These are phyloP conservation scores for Nothocercus nigrocapillus DNA, from an alignment of 2,113 vertebrate genomes.

Conservation along the genomic window DNA sequence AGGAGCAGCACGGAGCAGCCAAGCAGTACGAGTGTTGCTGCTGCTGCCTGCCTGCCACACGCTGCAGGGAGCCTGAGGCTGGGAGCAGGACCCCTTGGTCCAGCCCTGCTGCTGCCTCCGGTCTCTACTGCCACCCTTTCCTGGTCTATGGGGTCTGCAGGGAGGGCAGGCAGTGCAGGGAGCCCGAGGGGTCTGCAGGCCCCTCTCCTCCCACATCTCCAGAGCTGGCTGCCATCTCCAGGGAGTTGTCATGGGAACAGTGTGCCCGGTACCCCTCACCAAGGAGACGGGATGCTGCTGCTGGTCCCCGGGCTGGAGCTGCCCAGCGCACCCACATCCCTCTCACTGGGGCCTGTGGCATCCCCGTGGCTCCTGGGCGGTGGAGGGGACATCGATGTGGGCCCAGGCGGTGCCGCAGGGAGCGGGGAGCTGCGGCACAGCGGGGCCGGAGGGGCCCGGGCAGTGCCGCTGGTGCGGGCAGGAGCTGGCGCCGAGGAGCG, in stretches of 20 bases:
- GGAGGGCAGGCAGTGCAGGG: neutral
- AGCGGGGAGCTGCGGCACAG: too few species aligned
- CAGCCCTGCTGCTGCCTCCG: fast-evolving
- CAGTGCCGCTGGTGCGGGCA: too few species aligned
- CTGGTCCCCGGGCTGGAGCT: fast-evolving
- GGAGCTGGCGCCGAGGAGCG: neutral
- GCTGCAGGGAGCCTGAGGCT: neutral
- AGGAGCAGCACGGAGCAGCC: fast-evolving
- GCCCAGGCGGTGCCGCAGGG: neutral
- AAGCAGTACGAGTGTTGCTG: neutral
- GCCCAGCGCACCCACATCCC: fast-evolving
- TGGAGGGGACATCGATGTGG: fast-evolving
- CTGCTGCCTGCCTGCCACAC: neutral
- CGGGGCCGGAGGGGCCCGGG: neutral
- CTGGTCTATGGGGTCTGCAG: neutral
- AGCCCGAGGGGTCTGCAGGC: neutral
- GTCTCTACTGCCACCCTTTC: neutral
- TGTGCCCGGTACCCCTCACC: neutral
- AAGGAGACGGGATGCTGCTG: neutral
- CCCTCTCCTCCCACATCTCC: neutral
- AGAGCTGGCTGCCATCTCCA: fast-evolving
- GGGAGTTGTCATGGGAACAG: constrained; percentile 66
- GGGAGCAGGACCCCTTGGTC: neutral
- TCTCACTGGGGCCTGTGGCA: neutral
- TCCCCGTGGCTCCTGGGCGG: fast-evolving